Evolutionary conservation across 2,888 invertebrate species (phyloP), one percentile per base, ranked within the genome.

Genomic region (Spodoptera picta): DNA sequence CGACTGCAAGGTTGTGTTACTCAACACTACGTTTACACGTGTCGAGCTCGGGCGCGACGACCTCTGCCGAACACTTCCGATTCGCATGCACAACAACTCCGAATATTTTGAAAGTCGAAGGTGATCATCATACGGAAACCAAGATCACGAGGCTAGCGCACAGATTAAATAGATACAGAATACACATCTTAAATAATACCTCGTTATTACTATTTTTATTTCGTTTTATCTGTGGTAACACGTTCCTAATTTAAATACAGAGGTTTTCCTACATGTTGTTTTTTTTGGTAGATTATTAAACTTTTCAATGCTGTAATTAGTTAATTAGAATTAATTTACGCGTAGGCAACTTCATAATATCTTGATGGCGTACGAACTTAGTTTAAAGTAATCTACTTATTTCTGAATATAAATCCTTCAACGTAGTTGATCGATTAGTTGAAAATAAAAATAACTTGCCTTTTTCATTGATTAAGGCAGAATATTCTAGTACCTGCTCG

Each of bases 31-130:
- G 68, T 77, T 88, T 91, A 91, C 91, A 90, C 90, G 91, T 90
- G 92, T 90, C 90, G 83, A 78, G 65, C 61, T 55, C 65, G 82
- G 77, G 79, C 82, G 74, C 81, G 79, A 76, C 90, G 92, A 92
- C 93, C 93, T 93, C 90, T 88, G 85, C 89, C 77, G 76, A 88
- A 87, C 88, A 92, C 94, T 93, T 94, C 94, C 94, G 94, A 94
- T 93, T 93, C 89, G 92, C 92, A 90, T 89, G 90, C 90, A 88
- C 90, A 88, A 85, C 87, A 73, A 83, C 73, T 82, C 82, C 82
- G 74, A 85, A 86, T 85, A 86, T 87, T 88, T 89, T 89, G 88
- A 91, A 90, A 90, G 90, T 88, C 85, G 88, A 87, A 88, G 86
- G 88, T 89, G 84, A 92, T 84, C 83, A 74, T 74, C 76, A 77